Percentiles rank a stretch among this genome's conserved stretches.
phyloP scores from a whole-genome alignment of 2,113 vertebrate species.

The Puffinus mauretanicus region DNA sequence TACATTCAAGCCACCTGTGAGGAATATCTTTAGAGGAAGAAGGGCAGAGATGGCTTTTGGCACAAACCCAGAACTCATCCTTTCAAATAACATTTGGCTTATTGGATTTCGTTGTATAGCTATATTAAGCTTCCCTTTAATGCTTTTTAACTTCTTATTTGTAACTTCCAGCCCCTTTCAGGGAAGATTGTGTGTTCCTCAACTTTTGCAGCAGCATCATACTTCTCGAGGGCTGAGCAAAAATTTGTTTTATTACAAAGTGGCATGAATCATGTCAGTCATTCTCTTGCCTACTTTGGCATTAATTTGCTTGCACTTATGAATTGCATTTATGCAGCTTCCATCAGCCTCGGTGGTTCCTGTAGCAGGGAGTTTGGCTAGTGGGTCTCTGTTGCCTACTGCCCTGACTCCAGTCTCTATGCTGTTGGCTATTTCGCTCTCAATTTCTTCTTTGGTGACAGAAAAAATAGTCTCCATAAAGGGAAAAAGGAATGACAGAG shows the following conservation, averaged over 20 bases:
- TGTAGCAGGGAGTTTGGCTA: not conserved
- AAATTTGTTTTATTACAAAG: not conserved
- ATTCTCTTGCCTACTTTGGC: not conserved
- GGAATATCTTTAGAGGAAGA: conserved; percentile 17
- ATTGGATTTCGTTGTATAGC: not conserved
- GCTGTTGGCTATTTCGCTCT: not conserved
- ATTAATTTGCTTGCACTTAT: not conserved
- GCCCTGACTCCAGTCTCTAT: not conserved
- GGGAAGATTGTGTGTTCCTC: not conserved
- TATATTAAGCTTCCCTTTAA: conserved; percentile 23
- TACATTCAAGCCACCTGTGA: not conserved
- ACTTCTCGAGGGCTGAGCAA: not conserved
- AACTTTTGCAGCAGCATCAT: not conserved
- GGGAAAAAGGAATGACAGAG: not conserved
- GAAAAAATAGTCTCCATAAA: not conserved
- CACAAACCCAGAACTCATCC: not conserved
- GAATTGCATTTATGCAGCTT: not conserved
- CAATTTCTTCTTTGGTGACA: not conserved
- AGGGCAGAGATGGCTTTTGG: not conserved
- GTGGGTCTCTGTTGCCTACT: not conserved
- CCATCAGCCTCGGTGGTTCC: not conserved
- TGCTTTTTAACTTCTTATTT: not conserved
- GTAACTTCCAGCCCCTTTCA: not conserved
- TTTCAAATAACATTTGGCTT: conserved; percentile 19
- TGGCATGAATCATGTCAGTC: not conserved